Base-by-base conservation (phyloP, 2,797 vertebrate species). In the Melanogrammus aeglefinus region DNA sequence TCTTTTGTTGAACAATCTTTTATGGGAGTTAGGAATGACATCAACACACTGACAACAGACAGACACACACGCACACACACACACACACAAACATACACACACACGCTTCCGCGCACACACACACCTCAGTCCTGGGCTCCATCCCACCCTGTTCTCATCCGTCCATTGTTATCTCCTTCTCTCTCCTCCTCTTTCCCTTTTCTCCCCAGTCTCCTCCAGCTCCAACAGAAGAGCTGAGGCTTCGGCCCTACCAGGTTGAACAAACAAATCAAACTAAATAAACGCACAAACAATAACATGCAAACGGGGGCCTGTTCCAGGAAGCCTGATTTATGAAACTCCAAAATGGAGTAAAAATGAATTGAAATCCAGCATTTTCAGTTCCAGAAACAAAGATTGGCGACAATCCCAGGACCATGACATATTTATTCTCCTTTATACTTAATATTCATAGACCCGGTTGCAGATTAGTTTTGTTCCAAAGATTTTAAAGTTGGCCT, bases 181-280 rank as follows among this genome's bases (percentile, higher is more conserved):
- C 27, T 66, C 1, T 1, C 18, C 27, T 35, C 75, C 31, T 14
- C 72, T 13, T 38, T 73, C 38, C 24, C 8, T 69, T 18, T 18
- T 63, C 41, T 16, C 35, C 71, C 41, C 71, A 77, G 76, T 38
- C 12, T 73, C 72, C 38, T 77, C 71, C 44, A 63, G 70, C n/a
- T 57, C 76, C 76, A 51, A 73, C 76, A 18, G 14, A 33, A 38
- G 71, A 18, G 29, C 33, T 41, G 1, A 27, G 76, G 33, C 9
- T 18, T 73, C 77, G 74, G 39, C 63, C 9, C 13, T 57, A 69
- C 35, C n/a, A 75, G 76, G 76, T 71, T 73, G n/a, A 8, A 24
- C 69, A 47, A 75, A 33, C 47, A 77, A 72, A 31, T 10, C 7
- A n/a, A 74, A 10, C 27, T 6, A 74, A 38, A 13, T 27, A 27